Base-by-base conservation (phyloP, 2,113 vertebrate genomes). In the Myodes glareolus region DNA sequence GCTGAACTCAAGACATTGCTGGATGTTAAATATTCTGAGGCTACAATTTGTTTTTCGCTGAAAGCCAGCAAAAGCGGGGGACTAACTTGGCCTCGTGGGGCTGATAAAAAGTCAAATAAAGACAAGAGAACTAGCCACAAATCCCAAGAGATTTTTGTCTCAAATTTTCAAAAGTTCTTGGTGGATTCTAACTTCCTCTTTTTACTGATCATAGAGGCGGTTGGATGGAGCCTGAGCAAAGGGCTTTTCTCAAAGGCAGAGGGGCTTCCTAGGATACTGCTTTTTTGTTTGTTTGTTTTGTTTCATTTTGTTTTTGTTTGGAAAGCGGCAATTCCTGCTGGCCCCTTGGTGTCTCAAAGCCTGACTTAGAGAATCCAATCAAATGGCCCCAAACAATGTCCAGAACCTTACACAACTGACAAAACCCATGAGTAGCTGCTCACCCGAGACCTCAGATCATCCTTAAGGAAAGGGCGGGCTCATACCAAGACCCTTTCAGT, bases 401-500 rank as follows among this genome's bases (percentile, higher is more conserved):
- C 73, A 80, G 58, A 29, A 3, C 11, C 70, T 47, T 7, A 0
- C 58, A 36, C 14, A 72, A 31, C 7, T 29, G 70, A 7, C 50
- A 84, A 50, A 81, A 47, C 8, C 6, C 81, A 50, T 14, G 7
- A 39, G 16, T 39, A 14, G 42, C 55, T 55, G 47, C 36, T 65
- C 5, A 39, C 29, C 45, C 7, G 36, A 21, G 47, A 19, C 36
- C 19, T 45, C 11, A 5, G 16, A 31, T 65, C 67, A 31, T n/a
- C 31, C 42, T 19, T 27, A 75, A 16, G 10, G 9, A 85, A 68
- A 73, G 4, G 21, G 80, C 27, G 31, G 90, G 12, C 23, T 88
- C 33, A 47, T 0, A 0, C 33, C 1, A 4, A 67, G 27, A 14
- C 17, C 12, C 7, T 52, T 68, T 45, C 6, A 9, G 33, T n/a